Percentiles rank a stretch among this genome's conserved stretches.
phyloP scores from a whole-genome alignment of 2,113 vertebrate species.

The Pituophis catenifer region DNA sequence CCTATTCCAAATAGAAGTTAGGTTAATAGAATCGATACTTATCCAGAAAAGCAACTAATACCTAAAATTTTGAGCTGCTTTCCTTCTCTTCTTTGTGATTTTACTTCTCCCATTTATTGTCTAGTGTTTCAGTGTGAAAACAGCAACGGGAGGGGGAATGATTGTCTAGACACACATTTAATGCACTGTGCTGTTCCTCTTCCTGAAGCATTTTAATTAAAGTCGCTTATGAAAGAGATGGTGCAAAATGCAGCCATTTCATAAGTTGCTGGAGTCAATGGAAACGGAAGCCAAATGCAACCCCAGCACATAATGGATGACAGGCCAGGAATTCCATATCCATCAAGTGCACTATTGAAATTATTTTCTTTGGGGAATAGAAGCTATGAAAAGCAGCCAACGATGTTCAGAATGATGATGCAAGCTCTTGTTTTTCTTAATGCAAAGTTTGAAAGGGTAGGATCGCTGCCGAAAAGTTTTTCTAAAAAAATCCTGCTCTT shows the following conservation, averaged over 20 bases:
- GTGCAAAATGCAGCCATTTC: neutral
- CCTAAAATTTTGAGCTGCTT: neutral
- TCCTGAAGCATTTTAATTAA: constrained; percentile 8
- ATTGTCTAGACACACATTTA: neutral
- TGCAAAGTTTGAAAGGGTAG: neutral
- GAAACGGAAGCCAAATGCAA: neutral
- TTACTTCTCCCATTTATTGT: neutral
- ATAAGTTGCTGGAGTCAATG: neutral
- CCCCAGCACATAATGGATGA: neutral
- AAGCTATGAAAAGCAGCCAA: neutral
- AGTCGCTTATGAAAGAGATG: neutral
- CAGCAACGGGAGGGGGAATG: neutral
- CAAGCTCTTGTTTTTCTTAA: neutral
- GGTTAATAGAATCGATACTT: neutral
- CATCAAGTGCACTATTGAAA: neutral
- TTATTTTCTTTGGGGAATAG: neutral
- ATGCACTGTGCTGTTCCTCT: neutral
- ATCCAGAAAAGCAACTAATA: neutral
- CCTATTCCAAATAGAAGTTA: neutral
- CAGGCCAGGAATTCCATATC: neutral
- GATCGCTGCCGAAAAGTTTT: neutral
- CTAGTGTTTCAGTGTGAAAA: neutral
- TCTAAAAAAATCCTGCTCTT: neutral
- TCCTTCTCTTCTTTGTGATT: neutral
- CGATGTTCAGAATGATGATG: neutral